These are phyloP conservation scores for Thera britannica DNA, from an alignment of 2,888 invertebrate species.

Conservation along the genomic window DNA sequence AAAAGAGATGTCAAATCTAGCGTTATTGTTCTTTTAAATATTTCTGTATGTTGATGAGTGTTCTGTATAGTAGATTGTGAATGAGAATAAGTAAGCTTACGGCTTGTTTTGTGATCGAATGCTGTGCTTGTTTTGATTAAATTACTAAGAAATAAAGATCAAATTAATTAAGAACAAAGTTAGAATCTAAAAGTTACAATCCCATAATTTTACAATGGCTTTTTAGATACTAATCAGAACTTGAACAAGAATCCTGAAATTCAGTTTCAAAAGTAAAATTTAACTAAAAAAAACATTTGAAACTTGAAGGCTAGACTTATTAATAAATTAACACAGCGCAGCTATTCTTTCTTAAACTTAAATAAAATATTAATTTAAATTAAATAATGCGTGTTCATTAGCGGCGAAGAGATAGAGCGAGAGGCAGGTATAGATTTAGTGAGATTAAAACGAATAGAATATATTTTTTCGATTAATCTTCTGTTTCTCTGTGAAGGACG, in stretches of 20 bases:
- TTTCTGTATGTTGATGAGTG: slow-evolving; percentile 8
- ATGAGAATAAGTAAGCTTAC: slow-evolving; percentile 3
- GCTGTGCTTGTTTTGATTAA: slow-evolving; percentile 11
- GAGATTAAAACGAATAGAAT: slow-evolving; percentile 50
- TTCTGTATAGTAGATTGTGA: slow-evolving; percentile 2
- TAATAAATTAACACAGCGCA: too few relatives aligned
- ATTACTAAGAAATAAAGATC: background rate
- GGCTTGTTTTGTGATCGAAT: slow-evolving; percentile 2
- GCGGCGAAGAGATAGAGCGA: slow-evolving; percentile 37
- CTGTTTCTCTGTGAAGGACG: background rate
- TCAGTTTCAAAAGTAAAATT: background rate
- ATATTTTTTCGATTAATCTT: slow-evolving; percentile 51
- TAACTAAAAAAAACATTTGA: background rate
- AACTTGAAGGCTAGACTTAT: background rate
- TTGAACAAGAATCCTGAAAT: background rate
- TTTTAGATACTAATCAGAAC: background rate
- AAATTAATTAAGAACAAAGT: background rate
- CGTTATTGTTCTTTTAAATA: slow-evolving; percentile 4
- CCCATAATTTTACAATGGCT: background rate
- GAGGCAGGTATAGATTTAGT: slow-evolving; percentile 46
- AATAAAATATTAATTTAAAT: slow-evolving; percentile 5
- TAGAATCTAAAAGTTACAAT: background rate
- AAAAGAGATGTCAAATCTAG: slow-evolving; percentile 8
- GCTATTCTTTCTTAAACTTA: slow-evolving; percentile 10
- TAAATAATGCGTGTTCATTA: slow-evolving; percentile 18